These are phyloP conservation scores for Hydropsyche betteni DNA, from an alignment of 2,888 invertebrate genomes.

Conservation along the genomic window DNA sequence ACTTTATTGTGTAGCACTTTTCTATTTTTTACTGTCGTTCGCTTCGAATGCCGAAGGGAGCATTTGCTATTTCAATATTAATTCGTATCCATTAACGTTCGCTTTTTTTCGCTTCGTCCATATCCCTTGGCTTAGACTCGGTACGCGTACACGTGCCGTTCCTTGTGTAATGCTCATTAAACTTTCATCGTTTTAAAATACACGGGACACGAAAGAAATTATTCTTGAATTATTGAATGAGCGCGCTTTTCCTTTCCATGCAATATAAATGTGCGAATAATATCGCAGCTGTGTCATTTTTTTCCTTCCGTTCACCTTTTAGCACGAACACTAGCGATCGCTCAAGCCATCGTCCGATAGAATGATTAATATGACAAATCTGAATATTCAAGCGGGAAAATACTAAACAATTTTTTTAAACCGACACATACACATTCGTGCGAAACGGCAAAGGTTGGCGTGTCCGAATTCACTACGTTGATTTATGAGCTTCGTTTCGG, in stretches of 20 bases:
- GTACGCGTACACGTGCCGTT: too few species aligned
- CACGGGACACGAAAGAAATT: slow-evolving; percentile 42
- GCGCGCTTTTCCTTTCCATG: slow-evolving; percentile 15
- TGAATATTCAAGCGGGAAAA: too few species aligned
- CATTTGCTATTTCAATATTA: slow-evolving; percentile 2
- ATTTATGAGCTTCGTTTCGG: not conserved
- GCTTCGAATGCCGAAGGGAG: not conserved
- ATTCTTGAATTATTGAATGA: slow-evolving; percentile 23
- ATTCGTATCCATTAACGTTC: not conserved
- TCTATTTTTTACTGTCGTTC: not conserved
- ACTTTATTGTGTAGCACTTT: not conserved
- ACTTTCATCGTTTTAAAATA: slow-evolving; percentile 41
- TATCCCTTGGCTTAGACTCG: too few species aligned
- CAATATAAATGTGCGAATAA: slow-evolving; percentile 8
- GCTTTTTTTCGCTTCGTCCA: too few species aligned
- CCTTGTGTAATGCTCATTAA: slow-evolving; percentile 27
- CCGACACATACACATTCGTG: too few species aligned
- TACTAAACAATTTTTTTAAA: too few species aligned
- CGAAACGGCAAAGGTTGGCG: not conserved
- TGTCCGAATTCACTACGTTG: slow-evolving; percentile 19
- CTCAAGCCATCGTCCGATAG: too few species aligned
- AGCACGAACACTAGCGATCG: too few species aligned
- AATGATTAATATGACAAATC: too few species aligned
- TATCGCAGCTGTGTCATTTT: not conserved
- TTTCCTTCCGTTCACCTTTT: too few species aligned